Percentiles rank a stretch among this genome's conserved stretches.
These are phyloP conservation scores for Hipparchia semele DNA, from an alignment of 2,888 invertebrate species.

Conservation along the genomic window DNA sequence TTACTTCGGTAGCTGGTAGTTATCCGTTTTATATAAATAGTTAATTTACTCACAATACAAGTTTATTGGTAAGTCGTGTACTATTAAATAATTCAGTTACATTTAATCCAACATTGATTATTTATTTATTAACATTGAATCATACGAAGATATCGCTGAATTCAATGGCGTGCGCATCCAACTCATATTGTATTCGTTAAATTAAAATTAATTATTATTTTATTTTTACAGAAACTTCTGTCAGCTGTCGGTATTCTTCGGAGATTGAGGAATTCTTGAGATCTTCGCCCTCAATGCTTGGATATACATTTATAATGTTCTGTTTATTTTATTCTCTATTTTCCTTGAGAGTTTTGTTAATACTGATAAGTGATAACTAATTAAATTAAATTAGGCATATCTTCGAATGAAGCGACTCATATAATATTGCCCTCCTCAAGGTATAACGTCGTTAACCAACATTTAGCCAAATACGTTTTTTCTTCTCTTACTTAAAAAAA, in stretches of 20 bases:
- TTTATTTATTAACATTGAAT: conserved; percentile 23
- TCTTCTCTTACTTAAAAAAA: too few relatives aligned
- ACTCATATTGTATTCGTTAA: conserved; percentile 19
- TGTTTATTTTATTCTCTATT: too few relatives aligned
- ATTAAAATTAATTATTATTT: conserved; percentile 21
- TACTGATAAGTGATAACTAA: too few relatives aligned
- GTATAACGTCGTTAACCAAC: too few relatives aligned
- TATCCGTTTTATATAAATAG: neutral
- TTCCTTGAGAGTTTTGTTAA: too few relatives aligned
- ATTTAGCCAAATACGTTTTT: too few relatives aligned
- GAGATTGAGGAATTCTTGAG: conserved; percentile 3
- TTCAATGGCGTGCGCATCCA: conserved; percentile 5
- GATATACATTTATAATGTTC: neutral
- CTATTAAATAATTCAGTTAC: conserved; percentile 23
- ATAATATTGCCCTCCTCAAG: too few relatives aligned
- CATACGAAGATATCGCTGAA: conserved; percentile 12
- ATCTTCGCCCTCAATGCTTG: neutral
- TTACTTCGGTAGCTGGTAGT: too few relatives aligned
- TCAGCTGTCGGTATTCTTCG: conserved; percentile 1
- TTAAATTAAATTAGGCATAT: too few relatives aligned
- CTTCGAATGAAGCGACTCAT: too few relatives aligned
- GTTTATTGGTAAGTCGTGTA: conserved; percentile 9
- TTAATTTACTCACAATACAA: conserved; percentile 11
- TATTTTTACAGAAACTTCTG: conserved; percentile 16
- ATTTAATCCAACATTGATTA: conserved; percentile 20